These are phyloP conservation scores for Stercorarius parasiticus DNA, from an alignment of 2,113 vertebrate genomes.

Conservation along the genomic window DNA sequence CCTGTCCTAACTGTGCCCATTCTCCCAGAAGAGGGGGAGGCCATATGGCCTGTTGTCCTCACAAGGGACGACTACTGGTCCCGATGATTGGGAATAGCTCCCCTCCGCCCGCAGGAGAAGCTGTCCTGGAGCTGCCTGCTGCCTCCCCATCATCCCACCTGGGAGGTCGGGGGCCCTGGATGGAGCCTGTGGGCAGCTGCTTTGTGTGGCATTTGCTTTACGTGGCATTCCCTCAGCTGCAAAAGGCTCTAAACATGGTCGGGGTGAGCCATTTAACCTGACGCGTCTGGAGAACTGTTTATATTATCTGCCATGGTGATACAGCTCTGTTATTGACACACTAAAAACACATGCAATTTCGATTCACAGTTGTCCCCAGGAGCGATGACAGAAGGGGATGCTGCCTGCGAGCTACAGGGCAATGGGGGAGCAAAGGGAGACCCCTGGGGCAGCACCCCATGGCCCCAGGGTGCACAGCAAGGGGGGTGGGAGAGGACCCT, in stretches of 20 bases:
- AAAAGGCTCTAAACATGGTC: neutral
- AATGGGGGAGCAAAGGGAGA: neutral
- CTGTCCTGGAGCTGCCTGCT: neutral
- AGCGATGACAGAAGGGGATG: neutral
- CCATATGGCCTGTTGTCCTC: neutral
- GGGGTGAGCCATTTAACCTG: neutral
- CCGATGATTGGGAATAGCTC: accelerated
- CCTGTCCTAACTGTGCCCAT: neutral
- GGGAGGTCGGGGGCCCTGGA: neutral
- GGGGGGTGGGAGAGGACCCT: neutral
- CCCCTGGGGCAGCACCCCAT: neutral
- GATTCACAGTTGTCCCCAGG: neutral
- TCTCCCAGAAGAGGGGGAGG: neutral
- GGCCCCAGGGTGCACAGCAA: too few relatives aligned
- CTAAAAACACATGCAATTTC: neutral
- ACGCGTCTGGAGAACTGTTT: neutral
- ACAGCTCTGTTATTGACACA: neutral
- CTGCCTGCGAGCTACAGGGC: accelerated
- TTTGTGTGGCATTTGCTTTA: neutral
- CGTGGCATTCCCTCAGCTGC: accelerated
- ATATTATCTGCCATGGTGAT: neutral
- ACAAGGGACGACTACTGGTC: neutral
- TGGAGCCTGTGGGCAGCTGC: neutral
- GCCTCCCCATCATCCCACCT: accelerated
- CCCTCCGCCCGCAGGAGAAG: neutral